Evolutionary conservation across 2,888 invertebrate species (phyloP).

Genomic region (Drosophila atripex): DNA sequence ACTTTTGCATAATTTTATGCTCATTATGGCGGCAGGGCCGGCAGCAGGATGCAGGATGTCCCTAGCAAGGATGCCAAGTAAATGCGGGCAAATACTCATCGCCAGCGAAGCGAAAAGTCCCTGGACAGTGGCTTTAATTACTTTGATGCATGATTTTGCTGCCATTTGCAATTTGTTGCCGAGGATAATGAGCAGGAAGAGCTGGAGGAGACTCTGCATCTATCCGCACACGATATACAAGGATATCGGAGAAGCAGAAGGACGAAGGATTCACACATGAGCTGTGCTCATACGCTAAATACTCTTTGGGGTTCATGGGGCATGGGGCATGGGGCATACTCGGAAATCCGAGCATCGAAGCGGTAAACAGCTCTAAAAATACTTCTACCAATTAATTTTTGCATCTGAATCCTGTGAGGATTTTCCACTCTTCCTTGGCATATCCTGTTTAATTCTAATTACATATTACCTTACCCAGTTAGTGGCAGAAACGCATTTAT

Average conservation of each 20-base stretch:
- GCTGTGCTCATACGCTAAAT: background rate
- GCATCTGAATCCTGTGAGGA: background rate
- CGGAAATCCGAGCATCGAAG: slow-evolving; percentile 9
- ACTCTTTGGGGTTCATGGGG: background rate
- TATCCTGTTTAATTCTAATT: slow-evolving; percentile 1
- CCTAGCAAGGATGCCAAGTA: slow-evolving; percentile 2
- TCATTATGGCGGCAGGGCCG: slow-evolving; percentile 56
- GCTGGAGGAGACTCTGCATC: slow-evolving; percentile 21
- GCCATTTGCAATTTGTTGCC: slow-evolving; percentile 69
- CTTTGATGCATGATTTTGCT: slow-evolving; percentile 77
- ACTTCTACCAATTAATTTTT: slow-evolving; percentile 2
- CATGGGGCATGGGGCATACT: slow-evolving; percentile 2
- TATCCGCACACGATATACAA: slow-evolving; percentile 4
- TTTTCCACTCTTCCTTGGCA: background rate
- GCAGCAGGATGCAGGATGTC: background rate
- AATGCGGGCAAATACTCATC: slow-evolving; percentile 9
- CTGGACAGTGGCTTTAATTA: slow-evolving; percentile 71
- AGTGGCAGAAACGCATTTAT: background rate
- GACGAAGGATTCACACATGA: slow-evolving; percentile 14
- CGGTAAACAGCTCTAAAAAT: slow-evolving; percentile 19
- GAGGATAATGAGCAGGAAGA: slow-evolving; percentile 55
- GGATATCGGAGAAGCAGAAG: background rate
- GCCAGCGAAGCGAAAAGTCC: slow-evolving; percentile 60
- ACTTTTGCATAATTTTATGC: slow-evolving; percentile 77
- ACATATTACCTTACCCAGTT: background rate